Conservation (phyloP, 53 echinoderm and acorn worm genomes). For the Temnopleurus reevesii region DNA sequence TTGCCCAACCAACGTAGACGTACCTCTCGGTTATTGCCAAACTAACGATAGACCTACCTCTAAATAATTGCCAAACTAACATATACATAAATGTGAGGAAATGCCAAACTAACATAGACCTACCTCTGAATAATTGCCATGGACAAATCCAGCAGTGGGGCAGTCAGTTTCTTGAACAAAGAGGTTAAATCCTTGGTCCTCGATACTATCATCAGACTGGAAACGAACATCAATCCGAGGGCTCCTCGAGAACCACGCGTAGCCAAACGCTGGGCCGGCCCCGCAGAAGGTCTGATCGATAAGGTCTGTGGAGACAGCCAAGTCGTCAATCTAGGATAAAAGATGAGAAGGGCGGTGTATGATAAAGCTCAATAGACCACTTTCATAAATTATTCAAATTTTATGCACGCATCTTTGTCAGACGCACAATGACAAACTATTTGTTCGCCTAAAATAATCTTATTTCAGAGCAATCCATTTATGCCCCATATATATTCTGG, state of each 20-base stretch:
- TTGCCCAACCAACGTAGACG: too few species aligned
- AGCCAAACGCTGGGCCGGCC: neutral
- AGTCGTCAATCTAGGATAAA: slow-evolving; percentile 56
- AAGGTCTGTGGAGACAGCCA: slow-evolving; percentile 32
- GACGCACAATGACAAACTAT: too few species aligned
- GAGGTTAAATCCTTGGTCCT: slow-evolving; percentile 50
- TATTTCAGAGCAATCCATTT: too few species aligned
- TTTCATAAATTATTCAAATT: too few species aligned
- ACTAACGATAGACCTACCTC: too few species aligned
- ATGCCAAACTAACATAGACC: neutral
- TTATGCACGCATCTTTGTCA: too few species aligned
- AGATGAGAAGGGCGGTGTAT: neutral
- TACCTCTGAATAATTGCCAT: slow-evolving; percentile 49
- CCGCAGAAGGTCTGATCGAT: slow-evolving; percentile 41
- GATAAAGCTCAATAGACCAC: too few species aligned
- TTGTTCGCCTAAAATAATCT: too few species aligned
- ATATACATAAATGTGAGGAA: too few species aligned
- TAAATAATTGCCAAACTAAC: too few species aligned
- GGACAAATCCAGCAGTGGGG: slow-evolving; percentile 40
- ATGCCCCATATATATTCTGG: too few species aligned
- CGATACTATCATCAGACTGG: slow-evolving; percentile 30
- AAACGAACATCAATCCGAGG: slow-evolving; percentile 57
- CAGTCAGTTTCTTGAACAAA: slow-evolving; percentile 34
- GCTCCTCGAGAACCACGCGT: slow-evolving; percentile 61
- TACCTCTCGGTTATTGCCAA: too few species aligned